A percentile compares a stretch with the other conserved stretches of the same genome.
Evolutionary conservation across 1,140 invertebrate species (phyloP).

Genomic region (Cyphomyrmex costatus): DNA sequence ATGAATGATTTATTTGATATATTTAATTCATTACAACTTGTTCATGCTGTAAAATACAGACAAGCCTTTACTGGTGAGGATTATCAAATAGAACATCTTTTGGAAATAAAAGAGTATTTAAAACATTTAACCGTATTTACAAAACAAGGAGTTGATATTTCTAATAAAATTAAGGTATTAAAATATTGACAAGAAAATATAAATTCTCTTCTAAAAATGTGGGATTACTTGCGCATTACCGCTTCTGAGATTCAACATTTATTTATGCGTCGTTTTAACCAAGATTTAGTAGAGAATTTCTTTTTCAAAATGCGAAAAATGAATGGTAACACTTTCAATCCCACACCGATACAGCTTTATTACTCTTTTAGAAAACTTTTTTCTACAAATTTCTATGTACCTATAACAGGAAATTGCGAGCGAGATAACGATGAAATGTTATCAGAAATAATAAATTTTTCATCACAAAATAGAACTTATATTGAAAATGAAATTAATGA

Average conservation of each 20-base stretch:
- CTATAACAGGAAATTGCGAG: background rate
- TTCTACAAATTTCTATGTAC: background rate
- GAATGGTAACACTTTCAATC: constrained; percentile 14
- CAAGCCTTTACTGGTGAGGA: background rate
- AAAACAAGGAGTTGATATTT: background rate
- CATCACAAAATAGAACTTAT: background rate
- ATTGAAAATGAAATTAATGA: background rate
- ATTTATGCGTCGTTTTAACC: constrained; percentile 18
- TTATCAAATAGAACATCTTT: background rate
- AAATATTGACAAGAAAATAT: constrained; percentile 12
- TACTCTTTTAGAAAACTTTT: constrained; percentile 16
- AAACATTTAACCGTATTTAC: background rate
- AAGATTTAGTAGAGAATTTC: constrained; percentile 18
- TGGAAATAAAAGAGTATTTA: background rate
- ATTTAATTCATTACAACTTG: constrained; percentile 11
- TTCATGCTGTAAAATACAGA: constrained; percentile 8
- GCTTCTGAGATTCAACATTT: constrained; percentile 12
- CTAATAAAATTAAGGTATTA: background rate
- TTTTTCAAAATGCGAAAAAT: background rate
- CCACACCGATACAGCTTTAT: background rate
- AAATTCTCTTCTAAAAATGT: constrained; percentile 3
- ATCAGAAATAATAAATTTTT: background rate
- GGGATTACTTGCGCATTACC: background rate
- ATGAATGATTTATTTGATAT: constrained; percentile 17
- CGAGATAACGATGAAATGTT: background rate